Conservation (phyloP, 2,888 invertebrate genomes). For the Tenthredo notha region DNA sequence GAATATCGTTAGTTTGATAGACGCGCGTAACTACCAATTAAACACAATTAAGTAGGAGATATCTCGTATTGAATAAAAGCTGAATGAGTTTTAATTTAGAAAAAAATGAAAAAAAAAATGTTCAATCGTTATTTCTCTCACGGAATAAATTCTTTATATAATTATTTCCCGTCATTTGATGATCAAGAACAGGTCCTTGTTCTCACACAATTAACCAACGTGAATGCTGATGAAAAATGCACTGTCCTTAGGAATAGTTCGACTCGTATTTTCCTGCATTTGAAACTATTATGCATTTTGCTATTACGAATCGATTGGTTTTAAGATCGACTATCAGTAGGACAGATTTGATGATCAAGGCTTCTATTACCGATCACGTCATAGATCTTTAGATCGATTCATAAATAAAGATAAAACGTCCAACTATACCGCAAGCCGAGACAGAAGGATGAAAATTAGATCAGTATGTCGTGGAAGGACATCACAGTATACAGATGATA, state of each 20-base stretch:
- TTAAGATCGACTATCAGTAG: background rate
- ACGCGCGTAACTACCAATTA: background rate
- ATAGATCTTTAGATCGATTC: slow-evolving; percentile 13
- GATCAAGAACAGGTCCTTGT: slow-evolving; percentile 13
- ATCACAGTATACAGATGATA: background rate
- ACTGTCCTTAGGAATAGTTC: background rate
- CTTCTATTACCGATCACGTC: background rate
- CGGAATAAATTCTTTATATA: background rate
- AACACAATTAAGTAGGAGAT: too few relatives aligned
- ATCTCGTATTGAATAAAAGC: too few relatives aligned
- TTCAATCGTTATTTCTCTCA: background rate
- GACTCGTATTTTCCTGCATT: background rate
- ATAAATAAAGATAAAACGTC: background rate
- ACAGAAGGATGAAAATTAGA: slow-evolving; percentile 14
- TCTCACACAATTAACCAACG: background rate
- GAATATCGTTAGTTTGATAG: background rate
- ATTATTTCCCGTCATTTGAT: background rate
- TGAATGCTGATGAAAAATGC: background rate
- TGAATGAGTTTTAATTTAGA: background rate
- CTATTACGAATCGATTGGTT: background rate
- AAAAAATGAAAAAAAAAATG: background rate
- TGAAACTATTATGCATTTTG: background rate
- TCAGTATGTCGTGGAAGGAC: slow-evolving; percentile 19
- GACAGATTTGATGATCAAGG: background rate
- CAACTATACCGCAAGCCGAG: slow-evolving; percentile 3